Evolutionary conservation across 2,113 vertebrate genomes (phyloP).

Genomic region (Alces alces): DNA sequence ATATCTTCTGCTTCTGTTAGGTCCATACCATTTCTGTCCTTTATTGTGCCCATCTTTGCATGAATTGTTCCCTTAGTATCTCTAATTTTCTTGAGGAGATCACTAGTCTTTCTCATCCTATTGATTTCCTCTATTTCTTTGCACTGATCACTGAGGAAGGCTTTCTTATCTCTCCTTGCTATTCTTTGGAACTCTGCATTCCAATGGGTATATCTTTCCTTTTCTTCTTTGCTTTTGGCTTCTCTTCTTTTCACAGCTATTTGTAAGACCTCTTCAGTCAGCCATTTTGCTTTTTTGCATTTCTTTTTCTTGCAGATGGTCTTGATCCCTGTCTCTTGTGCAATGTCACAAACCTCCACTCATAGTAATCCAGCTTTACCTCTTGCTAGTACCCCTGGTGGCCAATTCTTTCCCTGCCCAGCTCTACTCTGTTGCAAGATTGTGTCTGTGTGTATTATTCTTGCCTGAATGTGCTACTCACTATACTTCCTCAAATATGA

Average conservation of each 20-base stretch:
- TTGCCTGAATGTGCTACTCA: not conserved
- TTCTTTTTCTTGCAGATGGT: not conserved
- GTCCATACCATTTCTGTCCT: not conserved
- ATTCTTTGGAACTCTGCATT: not conserved
- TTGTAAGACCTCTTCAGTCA: not conserved
- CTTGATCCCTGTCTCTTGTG: not conserved
- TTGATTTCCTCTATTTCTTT: not conserved
- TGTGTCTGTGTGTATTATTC: not conserved
- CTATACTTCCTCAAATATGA: not conserved
- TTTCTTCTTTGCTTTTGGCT: not conserved
- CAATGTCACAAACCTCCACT: not conserved
- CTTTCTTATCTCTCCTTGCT: not conserved
- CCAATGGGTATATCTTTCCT: not conserved
- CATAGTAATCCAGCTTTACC: not conserved
- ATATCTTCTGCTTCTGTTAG: not conserved
- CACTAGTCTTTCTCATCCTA: not conserved
- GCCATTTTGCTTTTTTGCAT: not conserved
- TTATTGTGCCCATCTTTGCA: not conserved
- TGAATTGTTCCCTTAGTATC: not conserved
- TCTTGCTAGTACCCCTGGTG: not conserved
- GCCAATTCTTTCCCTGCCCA: rapidly evolving
- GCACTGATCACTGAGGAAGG: not conserved
- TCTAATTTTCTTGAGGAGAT: not conserved
- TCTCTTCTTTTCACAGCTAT: not conserved
- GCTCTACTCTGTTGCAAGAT: no score